Evolutionary conservation across 2,113 vertebrate species (phyloP).

Genomic region (Hassar affinis): DNA sequence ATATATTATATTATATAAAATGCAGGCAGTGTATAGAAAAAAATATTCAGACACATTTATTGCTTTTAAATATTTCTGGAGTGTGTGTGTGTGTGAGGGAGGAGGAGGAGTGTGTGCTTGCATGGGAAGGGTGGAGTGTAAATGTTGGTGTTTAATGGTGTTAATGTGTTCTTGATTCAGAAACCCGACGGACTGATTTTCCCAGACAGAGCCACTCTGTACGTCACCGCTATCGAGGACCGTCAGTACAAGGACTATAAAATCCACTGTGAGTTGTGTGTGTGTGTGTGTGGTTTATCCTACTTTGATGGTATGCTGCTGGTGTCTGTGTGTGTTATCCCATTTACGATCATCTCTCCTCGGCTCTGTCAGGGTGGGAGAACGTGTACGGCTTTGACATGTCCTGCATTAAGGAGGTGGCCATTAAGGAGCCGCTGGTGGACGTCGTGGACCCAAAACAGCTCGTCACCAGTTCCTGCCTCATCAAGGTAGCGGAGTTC

Average conservation of each 20-base stretch:
- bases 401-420: slow-evolving; percentile 93
- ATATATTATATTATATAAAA: too few species aligned
- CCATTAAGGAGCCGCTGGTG: slow-evolving; percentile 89
- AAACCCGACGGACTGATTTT: slow-evolving; percentile 90
- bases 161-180: slow-evolving; percentile 56
- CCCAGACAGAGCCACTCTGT: slow-evolving; percentile 87
- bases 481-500: slow-evolving; percentile 79
- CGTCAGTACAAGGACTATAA: slow-evolving; percentile 94
- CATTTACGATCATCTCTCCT: not conserved
- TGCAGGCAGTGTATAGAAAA: too few species aligned
- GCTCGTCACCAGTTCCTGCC: slow-evolving; percentile 86
- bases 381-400: slow-evolving; percentile 92
- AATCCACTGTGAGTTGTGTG: slow-evolving; percentile 84
- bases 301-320: too few species aligned
- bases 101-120: too few species aligned
- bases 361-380: slow-evolving; percentile 83
- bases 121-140: not conserved
- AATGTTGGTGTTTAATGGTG: not conserved
- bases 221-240: slow-evolving; percentile 90
- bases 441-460: slow-evolving; percentile 93
- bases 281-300: not conserved
- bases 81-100: too few species aligned
- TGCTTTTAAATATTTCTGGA: too few species aligned
- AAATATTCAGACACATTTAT: too few species aligned
- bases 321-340: not conserved